Evolutionary conservation across 1,140 invertebrate genomes (phyloP), one percentile per base, ranked within the genome.

Genomic region (Holcopasites calliopsidis): DNA sequence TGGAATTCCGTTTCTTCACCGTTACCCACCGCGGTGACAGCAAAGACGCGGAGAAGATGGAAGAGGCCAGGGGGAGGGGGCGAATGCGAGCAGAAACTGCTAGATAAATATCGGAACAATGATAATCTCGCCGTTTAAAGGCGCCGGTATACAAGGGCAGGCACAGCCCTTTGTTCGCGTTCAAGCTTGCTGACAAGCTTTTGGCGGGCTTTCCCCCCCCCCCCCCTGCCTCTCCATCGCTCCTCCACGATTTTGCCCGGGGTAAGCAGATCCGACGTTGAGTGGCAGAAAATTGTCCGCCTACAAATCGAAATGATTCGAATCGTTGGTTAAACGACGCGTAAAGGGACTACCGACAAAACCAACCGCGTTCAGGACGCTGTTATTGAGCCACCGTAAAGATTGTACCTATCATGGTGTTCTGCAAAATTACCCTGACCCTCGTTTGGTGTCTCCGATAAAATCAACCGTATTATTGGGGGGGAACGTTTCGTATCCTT

Each of bases 81-180:
- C 61, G 44, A 79, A 54, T 76, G 60, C 61, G 62, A 76, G 33
- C 42, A 72, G 52, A 85, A 86, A 86, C 79, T 85, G 76, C 52
- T 73, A 89, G 89, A 90, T 90, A 89, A 90, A 89, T 86, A 90
- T 89, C 87, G 80, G 72, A 72, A 86, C 80, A 86, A 88, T 86
- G 86, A 88, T 88, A 88, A 89, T 88, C 86, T 84, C 60, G 58
- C 42, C 77, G 80, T 85, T 83, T 82, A 79, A 73, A 80, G 71
- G 65, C 62, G 64, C 16, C 47, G 26, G 57, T 66, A 52, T 31
- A 52, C 52, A 64, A 64, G 47, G 73, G 49, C 62, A 54, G 66
- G 61, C 52, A 26, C 16, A n/a, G 52, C 31, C 66, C 74, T 82
- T 86, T 84, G 83, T 87, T 74, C 70, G 72, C 66, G 58, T 75